Evolutionary conservation across 2,113 vertebrate genomes (phyloP).

Genomic region (Ameiurus melas): DNA sequence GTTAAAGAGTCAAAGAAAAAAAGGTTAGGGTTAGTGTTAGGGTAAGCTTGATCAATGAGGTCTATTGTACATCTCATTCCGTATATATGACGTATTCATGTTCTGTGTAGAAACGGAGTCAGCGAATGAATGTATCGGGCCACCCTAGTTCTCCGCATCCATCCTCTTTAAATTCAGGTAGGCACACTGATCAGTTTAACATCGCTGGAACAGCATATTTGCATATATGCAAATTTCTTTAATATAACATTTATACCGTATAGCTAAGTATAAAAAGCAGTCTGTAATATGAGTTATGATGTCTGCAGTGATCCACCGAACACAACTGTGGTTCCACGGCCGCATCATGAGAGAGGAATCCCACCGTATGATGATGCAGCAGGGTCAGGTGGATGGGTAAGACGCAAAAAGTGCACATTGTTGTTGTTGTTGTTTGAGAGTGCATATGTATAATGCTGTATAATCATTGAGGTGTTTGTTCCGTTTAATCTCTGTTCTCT

Average conservation of each 20-base stretch:
- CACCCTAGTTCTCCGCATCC: conserved; percentile 93
- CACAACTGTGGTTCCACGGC: conserved; percentile 96
- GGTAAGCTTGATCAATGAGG: background rate
- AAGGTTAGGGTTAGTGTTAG: no score
- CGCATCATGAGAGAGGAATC: conserved; percentile 95
- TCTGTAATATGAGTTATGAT: background rate
- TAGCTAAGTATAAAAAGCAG: background rate
- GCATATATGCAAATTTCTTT: no score
- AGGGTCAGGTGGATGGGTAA: conserved; percentile 96
- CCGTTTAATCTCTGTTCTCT: background rate
- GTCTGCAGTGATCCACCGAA: conserved; percentile 88
- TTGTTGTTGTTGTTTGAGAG: no score
- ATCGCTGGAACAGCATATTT: background rate
- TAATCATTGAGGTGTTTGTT: background rate
- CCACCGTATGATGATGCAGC: conserved; percentile 90
- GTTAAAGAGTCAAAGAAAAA: background rate
- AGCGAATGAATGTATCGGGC: conserved; percentile 88
- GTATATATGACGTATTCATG: background rate
- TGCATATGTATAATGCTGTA: background rate
- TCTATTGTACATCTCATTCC: background rate
- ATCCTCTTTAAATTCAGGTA: conserved; percentile 85
- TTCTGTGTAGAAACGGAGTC: conserved; percentile 86
- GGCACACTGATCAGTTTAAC: background rate
- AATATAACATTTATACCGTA: background rate
- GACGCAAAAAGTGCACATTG: conserved; percentile 32